These are phyloP conservation scores for Dipodomys spectabilis DNA, from an alignment of 2,113 vertebrate genomes.

Conservation along the genomic window DNA sequence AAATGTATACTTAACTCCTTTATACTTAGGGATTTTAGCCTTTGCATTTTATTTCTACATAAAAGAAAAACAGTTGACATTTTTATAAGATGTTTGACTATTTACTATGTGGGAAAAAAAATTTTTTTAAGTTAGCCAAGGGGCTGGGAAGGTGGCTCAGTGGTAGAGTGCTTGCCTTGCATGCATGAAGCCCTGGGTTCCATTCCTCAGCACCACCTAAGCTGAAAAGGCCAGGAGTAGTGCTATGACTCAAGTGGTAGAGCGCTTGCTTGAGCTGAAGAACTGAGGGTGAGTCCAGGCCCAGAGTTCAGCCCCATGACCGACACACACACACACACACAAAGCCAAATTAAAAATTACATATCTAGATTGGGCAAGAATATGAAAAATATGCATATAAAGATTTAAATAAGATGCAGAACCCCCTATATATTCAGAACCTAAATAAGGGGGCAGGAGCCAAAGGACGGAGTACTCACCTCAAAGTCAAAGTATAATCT, in stretches of 20 bases:
- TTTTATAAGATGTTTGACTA: slow-evolving; percentile 56
- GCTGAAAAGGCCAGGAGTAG: no score
- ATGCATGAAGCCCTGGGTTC: no score
- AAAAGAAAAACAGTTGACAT: slow-evolving; percentile 55
- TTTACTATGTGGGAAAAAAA: slow-evolving; percentile 28
- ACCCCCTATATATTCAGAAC: neutral
- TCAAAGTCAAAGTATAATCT: slow-evolving; percentile 95
- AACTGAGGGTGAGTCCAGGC: no score
- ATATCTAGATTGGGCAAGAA: neutral
- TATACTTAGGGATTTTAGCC: slow-evolving; percentile 30
- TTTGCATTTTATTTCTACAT: slow-evolving; percentile 50
- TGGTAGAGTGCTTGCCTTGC: no score
- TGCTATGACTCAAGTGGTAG: no score
- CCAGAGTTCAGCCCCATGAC: no score
- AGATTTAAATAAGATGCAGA: slow-evolving; percentile 32
- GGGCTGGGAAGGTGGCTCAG: no score
- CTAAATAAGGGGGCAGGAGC: neutral
- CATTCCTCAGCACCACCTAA: no score
- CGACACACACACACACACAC: no score
- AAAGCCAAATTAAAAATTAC: slow-evolving; percentile 53
- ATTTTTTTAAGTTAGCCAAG: neutral
- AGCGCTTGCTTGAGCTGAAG: no score
- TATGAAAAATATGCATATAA: no score
- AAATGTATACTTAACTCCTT: neutral
- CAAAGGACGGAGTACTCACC: slow-evolving; percentile 85